These are phyloP conservation scores for Tortrix viridana DNA, from an alignment of 2,888 invertebrate species.

Conservation along the genomic window DNA sequence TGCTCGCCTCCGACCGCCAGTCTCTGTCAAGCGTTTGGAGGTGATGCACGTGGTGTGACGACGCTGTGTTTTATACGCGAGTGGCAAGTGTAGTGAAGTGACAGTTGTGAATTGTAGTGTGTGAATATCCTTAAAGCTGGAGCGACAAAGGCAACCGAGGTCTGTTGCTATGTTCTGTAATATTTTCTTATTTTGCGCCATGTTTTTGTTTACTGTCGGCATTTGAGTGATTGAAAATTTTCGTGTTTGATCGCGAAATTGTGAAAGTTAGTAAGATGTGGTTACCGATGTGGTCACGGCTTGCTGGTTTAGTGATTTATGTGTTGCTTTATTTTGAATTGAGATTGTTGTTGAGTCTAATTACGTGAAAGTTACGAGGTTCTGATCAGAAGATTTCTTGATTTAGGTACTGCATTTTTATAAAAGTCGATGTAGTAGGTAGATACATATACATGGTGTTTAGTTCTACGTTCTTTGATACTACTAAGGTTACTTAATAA, in stretches of 20 bases:
- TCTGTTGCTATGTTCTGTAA: conserved; percentile 48
- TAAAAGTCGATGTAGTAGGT: too few relatives aligned
- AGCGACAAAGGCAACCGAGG: conserved; percentile 65
- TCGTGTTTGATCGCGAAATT: conserved; percentile 50
- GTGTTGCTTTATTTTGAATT: conserved; percentile 36
- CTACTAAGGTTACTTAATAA: too few relatives aligned
- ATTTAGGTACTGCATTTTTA: too few relatives aligned
- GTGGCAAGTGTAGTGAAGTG: conserved; percentile 59
- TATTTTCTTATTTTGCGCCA: conserved; percentile 34
- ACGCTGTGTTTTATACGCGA: conserved; percentile 54
- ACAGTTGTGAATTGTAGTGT: conserved; percentile 52
- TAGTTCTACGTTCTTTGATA: too few relatives aligned
- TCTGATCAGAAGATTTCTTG: neutral
- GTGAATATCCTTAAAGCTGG: conserved; percentile 72
- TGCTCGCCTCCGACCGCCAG: conserved; percentile 48
- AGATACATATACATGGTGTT: too few relatives aligned
- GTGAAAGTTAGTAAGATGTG: conserved; percentile 60
- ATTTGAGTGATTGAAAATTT: conserved; percentile 50
- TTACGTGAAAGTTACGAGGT: conserved; percentile 24
- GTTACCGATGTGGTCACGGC: conserved; percentile 58
- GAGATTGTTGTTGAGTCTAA: conserved; percentile 16
- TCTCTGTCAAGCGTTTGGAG: conserved; percentile 55
- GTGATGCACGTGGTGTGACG: conserved; percentile 46
- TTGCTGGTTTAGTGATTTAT: conserved; percentile 49
- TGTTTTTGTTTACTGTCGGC: conserved; percentile 56